Base-by-base conservation (phyloP, 2,888 invertebrate genomes). In the Protula sp. region DNA sequence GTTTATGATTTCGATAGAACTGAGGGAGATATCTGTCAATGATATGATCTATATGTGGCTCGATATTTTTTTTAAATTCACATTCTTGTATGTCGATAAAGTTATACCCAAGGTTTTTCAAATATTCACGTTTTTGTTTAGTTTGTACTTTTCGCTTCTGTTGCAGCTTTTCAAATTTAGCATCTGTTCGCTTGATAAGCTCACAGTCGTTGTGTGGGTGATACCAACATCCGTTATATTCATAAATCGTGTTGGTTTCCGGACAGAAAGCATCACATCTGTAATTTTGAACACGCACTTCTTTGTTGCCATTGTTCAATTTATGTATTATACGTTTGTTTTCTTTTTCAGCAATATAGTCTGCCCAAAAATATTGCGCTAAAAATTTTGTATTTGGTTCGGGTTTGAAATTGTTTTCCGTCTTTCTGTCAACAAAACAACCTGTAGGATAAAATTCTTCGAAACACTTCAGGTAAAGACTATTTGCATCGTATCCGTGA, bases 181-280 rank as follows among this genome's bases (percentile, higher is more conserved):
- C 19, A 4, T 38, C n/a, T n/a, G n/a, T n/a, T n/a, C n/a, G n/a
- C n/a, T n/a, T n/a, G n/a, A n/a, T n/a, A n/a, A n/a, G n/a, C n/a
- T n/a, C n/a, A n/a, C n/a, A n/a, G n/a, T n/a, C n/a, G n/a, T n/a
- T n/a, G n/a, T n/a, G n/a, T n/a, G n/a, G n/a, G n/a, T n/a, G n/a
- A n/a, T 48, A 51, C 26, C 61, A 64, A 30, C 65, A 67, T 2
- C 67, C 61, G n/a, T 64, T 60, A 54, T 62, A 67, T 22, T 65
- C 57, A 38, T 55, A 38, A 4, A 31, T n/a, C n/a, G n/a, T n/a
- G n/a, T n/a, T n/a, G n/a, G n/a, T n/a, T n/a, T n/a, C n/a, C n/a
- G n/a, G n/a, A n/a, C n/a, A n/a, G n/a, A n/a, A n/a, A n/a, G n/a
- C n/a, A n/a, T n/a, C n/a, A n/a, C n/a, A n/a, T n/a, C n/a, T n/a